These are phyloP conservation scores for Ceramica pisi DNA, from an alignment of 2,888 invertebrate species.

Conservation along the genomic window DNA sequence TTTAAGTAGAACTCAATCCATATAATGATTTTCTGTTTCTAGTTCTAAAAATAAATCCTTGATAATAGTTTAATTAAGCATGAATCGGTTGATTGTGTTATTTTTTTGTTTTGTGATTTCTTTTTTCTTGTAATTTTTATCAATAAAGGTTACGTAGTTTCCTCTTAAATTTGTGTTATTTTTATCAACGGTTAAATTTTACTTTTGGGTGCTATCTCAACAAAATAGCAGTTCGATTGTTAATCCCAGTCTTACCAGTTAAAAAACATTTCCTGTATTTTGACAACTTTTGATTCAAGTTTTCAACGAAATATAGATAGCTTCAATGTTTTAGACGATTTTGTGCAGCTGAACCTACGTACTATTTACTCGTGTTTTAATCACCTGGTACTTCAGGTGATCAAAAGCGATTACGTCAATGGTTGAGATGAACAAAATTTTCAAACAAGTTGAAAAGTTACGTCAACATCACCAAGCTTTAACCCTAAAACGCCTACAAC, in stretches of 20 bases:
- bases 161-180: not conserved
- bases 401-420: too few species aligned
- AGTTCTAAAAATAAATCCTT: not conserved
- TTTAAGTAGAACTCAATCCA: not conserved
- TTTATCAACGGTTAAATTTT: not conserved
- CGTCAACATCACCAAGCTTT: not conserved
- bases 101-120: not conserved
- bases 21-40: not conserved
- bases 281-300: too few species aligned
- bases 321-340: too few species aligned
- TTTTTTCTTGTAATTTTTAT: not conserved
- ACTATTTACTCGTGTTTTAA: too few species aligned
- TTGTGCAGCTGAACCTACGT: not conserved
- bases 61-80: not conserved
- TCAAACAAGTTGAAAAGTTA: not conserved
- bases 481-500: constrained; percentile 9
- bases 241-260: too few species aligned
- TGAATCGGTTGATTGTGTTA: too few species aligned
- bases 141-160: not conserved
- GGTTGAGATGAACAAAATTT: not conserved
- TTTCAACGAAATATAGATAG: too few species aligned
- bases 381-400: too few species aligned
- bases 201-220: not conserved
- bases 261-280: too few species aligned
- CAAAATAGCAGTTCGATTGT: not conserved